phyloP scores from a whole-genome alignment of 2,888 invertebrate genomes.

The Drosophila kanekoi region DNA sequence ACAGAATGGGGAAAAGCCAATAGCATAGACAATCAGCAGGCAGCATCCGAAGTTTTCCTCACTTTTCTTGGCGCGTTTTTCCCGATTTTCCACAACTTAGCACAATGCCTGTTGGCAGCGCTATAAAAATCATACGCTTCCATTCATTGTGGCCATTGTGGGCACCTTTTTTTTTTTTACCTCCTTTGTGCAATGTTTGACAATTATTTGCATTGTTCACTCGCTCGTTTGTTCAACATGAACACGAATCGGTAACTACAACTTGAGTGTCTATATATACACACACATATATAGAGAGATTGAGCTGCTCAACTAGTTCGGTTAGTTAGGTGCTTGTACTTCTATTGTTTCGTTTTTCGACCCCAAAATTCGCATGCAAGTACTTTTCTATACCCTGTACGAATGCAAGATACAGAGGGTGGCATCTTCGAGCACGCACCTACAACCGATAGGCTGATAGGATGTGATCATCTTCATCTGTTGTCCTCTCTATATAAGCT shows the following conservation, averaged over 20 bases:
- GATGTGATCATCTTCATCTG: too few species aligned
- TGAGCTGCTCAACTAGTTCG: constrained; percentile 36
- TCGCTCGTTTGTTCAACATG: constrained; percentile 74
- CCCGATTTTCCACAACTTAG: constrained; percentile 43
- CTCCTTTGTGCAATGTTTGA: constrained; percentile 70
- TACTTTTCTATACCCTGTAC: not conserved
- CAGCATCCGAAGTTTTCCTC: constrained; percentile 33
- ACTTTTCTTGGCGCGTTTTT: constrained; percentile 22
- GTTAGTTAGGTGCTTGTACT: constrained; percentile 47
- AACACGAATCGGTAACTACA: constrained; percentile 79
- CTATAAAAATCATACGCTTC: constrained; percentile 75
- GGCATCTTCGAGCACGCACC: too few species aligned
- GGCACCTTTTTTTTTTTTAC: constrained; percentile 19
- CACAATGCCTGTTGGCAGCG: constrained; percentile 66
- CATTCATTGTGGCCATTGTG: constrained; percentile 52
- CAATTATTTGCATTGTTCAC: constrained; percentile 80
- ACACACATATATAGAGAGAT: constrained; percentile 1
- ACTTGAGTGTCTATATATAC: constrained; percentile 60
- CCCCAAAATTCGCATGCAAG: constrained; percentile 3
- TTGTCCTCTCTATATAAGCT: too few species aligned
- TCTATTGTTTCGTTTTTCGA: constrained; percentile 32
- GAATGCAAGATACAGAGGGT: too few species aligned
- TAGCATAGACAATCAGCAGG: constrained; percentile 63
- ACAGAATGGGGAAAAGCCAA: constrained; percentile 6
- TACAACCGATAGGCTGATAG: too few species aligned